phyloP scores from a whole-genome alignment of 35 echinoderm and acorn worm genomes.

The Holothuria glaberrima region DNA sequence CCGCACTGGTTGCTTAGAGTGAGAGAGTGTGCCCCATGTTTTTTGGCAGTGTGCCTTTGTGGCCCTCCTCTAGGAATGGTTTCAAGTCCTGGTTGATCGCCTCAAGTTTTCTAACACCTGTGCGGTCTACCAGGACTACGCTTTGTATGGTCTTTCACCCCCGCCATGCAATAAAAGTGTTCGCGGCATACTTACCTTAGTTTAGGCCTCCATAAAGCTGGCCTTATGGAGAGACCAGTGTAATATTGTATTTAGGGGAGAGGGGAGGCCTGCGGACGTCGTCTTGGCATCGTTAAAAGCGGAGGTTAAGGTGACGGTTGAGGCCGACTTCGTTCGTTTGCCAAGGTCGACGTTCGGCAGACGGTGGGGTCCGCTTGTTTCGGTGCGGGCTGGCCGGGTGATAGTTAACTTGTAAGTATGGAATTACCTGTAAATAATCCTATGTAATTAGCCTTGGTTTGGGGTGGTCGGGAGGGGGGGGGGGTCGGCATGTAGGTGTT shows the following conservation, averaged over 20 bases:
- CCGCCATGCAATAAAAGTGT: not conserved
- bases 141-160: conserved; percentile 5
- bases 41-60: conserved; percentile 7
- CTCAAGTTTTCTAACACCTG: not conserved
- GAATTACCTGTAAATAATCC: no score
- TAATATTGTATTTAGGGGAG: conserved; percentile 18
- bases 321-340: conserved; percentile 1
- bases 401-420: no score
- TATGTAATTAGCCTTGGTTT: no score
- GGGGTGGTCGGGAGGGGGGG: no score
- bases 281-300: not conserved
- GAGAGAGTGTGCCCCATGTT: not conserved
- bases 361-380: no score
- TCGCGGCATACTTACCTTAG: conserved; percentile 22
- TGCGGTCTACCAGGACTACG: not conserved
- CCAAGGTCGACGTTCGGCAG: no score
- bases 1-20: no score
- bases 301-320: not conserved
- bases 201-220: conserved; percentile 20
- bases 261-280: conserved; percentile 3
- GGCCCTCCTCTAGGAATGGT: conserved; percentile 1
- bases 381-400: no score
- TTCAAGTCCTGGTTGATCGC: not conserved
- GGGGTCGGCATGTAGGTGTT: no score
- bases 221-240: conserved; percentile 4